Percentiles rank a stretch among this genome's conserved stretches.
phyloP scores from a whole-genome alignment of 2,113 vertebrate genomes.

The Apus apus region DNA sequence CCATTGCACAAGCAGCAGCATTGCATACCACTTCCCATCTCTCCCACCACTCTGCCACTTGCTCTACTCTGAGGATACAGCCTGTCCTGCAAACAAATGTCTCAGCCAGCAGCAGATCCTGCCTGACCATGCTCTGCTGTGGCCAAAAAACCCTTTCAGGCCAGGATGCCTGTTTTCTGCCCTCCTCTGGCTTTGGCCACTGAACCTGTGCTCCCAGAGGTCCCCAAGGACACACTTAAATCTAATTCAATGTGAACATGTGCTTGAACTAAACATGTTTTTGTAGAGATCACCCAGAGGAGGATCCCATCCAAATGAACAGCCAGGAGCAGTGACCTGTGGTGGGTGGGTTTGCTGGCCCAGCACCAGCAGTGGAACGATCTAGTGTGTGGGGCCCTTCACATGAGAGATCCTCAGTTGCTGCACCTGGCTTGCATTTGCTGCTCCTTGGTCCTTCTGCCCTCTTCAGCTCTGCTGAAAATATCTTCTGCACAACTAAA shows the following conservation, averaged over 20 bases:
- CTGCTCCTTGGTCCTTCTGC: background rate
- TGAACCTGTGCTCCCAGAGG: fast-evolving
- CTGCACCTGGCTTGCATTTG: fast-evolving
- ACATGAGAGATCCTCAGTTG: fast-evolving
- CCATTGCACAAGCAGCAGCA: background rate
- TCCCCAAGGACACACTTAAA: background rate
- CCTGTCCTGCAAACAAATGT: background rate
- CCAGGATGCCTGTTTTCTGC: background rate
- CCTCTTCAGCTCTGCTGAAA: background rate
- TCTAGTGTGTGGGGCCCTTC: fast-evolving
- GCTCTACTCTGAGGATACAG: fast-evolving
- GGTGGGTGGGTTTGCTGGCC: background rate
- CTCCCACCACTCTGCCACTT: fast-evolving
- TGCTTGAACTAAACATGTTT: fast-evolving
- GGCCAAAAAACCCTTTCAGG: background rate
- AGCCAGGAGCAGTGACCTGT: background rate
- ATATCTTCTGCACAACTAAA: background rate
- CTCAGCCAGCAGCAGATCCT: background rate
- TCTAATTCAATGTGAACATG: background rate
- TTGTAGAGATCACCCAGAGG: background rate
- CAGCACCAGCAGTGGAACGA: background rate
- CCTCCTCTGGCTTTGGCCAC: background rate
- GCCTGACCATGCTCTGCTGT: fast-evolving
- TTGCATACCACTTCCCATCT: background rate
- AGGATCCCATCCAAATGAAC: background rate